phyloP scores from a whole-genome alignment of 2,113 vertebrate species.

The Peromyscus maniculatus region DNA sequence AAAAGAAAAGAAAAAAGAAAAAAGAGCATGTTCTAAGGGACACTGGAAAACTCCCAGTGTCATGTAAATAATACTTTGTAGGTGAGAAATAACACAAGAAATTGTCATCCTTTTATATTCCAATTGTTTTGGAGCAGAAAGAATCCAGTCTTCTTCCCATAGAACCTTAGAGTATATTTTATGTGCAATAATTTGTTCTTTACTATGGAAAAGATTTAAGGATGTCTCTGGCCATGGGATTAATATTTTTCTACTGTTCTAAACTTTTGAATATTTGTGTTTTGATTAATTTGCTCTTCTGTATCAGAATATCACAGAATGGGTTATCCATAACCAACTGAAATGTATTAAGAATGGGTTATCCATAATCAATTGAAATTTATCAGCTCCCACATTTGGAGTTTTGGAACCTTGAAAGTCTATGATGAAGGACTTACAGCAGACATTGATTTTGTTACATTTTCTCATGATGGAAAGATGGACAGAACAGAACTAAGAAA shows the following conservation, averaged over 20 bases:
- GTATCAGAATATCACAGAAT: not conserved
- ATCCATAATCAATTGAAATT: not conserved
- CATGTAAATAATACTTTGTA: not conserved
- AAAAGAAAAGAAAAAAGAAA: no score
- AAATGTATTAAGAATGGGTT: not conserved
- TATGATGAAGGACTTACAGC: fast-evolving
- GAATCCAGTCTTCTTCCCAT: not conserved
- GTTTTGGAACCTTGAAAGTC: not conserved
- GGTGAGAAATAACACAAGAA: not conserved
- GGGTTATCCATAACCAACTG: not conserved
- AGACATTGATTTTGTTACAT: not conserved
- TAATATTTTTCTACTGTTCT: not conserved
- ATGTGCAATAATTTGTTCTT: not conserved
- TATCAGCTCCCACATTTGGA: not conserved
- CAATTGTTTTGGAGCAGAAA: not conserved
- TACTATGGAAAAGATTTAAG: not conserved
- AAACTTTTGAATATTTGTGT: not conserved
- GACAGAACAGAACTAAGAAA: not conserved
- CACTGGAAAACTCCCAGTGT: not conserved
- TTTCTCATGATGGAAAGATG: not conserved
- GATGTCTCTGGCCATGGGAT: not conserved
- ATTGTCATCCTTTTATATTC: not conserved
- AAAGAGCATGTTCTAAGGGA: no score
- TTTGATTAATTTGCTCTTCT: not conserved
- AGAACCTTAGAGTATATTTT: no score